Percentiles rank a stretch among this genome's conserved stretches.
Conservation (phyloP, 1,140 invertebrate species). For the Cotesia glomerata region DNA sequence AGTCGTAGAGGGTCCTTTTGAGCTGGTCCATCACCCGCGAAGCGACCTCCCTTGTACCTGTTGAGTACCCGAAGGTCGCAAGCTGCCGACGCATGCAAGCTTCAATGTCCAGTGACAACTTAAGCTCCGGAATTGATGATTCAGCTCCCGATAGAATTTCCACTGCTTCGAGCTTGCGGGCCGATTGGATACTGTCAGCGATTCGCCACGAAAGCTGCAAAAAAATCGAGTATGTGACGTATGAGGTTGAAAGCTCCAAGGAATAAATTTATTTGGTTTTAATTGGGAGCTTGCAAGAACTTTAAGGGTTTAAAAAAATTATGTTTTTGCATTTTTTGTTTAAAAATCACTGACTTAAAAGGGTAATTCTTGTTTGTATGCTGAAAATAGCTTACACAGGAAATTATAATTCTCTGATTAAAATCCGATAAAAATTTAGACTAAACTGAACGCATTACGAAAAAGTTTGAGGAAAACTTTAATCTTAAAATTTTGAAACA, state of each 20-base stretch:
- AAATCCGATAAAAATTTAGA: too few relatives aligned
- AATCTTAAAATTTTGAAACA: too few relatives aligned
- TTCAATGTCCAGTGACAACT: slow-evolving; percentile 40
- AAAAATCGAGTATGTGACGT: neutral
- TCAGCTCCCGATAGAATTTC: slow-evolving; percentile 18
- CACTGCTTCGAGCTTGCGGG: slow-evolving; percentile 23
- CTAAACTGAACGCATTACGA: too few relatives aligned
- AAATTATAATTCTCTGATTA: too few relatives aligned
- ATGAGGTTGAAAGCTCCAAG: neutral
- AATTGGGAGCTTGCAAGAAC: too few relatives aligned
- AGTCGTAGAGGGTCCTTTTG: slow-evolving; percentile 73
- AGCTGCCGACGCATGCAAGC: slow-evolving; percentile 51
- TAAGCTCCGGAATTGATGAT: slow-evolving; percentile 2
- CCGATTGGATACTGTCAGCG: slow-evolving; percentile 21
- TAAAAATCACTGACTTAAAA: too few relatives aligned
- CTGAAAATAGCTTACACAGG: too few relatives aligned
- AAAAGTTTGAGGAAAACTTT: too few relatives aligned
- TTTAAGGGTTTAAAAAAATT: too few relatives aligned
- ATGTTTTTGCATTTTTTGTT: too few relatives aligned
- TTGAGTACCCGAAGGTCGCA: slow-evolving; percentile 46
- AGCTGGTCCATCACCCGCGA: slow-evolving; percentile 50
- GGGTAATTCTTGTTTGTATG: too few relatives aligned
- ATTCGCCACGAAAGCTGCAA: slow-evolving; percentile 26
- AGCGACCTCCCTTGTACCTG: slow-evolving; percentile 48
- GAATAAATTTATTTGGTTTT: neutral